A percentile compares a stretch with the other conserved stretches of the same genome.
Evolutionary conservation across 2,797 vertebrate species (phyloP).

Genomic region (Eremophila alpestris): DNA sequence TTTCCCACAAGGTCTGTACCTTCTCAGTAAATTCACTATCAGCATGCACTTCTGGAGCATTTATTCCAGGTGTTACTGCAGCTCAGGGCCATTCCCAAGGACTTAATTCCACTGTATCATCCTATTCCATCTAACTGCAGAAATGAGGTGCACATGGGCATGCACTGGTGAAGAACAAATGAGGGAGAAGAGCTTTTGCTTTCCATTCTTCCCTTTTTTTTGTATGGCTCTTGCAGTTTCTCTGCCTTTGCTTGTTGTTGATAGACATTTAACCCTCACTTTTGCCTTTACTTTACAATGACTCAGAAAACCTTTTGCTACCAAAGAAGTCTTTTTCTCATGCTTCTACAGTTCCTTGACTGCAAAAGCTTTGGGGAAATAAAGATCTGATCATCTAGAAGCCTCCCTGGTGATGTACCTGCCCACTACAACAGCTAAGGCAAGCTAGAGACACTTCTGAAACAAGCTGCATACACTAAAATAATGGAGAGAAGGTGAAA

Average conservation of each 20-base stretch:
- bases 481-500: background rate
- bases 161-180: background rate
- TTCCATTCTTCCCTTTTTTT: background rate
- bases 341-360: background rate
- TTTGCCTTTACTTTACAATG: background rate
- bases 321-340: background rate
- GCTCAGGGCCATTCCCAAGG: background rate
- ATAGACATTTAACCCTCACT: background rate
- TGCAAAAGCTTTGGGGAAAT: background rate
- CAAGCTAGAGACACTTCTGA: background rate
- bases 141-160: background rate
- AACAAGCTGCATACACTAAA: background rate
- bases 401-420: background rate
- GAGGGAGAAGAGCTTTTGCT: background rate
- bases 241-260: background rate
- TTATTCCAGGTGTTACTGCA: background rate
- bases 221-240: background rate
- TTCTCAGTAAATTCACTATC: background rate
- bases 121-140: constrained; percentile 22
- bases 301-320: background rate
- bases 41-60: background rate
- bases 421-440: background rate
- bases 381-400: background rate
- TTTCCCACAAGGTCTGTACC: background rate
- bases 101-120: background rate